Conservation (phyloP, 2,888 invertebrate species). For the Leistus spinibarbis region DNA sequence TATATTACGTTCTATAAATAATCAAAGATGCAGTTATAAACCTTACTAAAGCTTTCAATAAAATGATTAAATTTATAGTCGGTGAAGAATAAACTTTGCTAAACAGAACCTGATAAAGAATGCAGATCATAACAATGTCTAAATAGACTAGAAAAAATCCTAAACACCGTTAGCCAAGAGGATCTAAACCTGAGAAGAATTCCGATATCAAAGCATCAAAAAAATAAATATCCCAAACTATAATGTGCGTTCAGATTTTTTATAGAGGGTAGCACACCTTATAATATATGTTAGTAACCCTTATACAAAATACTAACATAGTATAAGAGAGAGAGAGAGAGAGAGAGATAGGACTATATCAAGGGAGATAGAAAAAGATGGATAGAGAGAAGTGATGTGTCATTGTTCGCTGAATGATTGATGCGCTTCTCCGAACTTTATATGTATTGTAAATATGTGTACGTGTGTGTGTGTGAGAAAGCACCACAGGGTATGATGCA, state of each 20-base stretch:
- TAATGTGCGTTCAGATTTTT: background rate
- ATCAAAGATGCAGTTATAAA: no score
- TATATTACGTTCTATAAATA: no score
- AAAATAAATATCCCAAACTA: background rate
- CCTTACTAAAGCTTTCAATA: no score
- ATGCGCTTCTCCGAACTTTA: background rate
- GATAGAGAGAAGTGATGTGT: background rate
- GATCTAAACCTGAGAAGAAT: background rate
- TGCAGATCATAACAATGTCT: no score
- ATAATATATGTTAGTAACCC: background rate
- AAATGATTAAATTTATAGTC: no score
- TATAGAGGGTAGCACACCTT: background rate
- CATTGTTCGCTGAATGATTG: conserved; percentile 4
- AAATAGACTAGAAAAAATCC: background rate
- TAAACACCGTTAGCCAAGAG: no score
- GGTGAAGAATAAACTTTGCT: no score
- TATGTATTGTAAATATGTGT: background rate
- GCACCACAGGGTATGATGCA: no score
- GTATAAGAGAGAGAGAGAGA: background rate
- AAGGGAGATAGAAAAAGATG: background rate
- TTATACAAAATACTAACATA: background rate
- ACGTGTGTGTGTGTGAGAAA: background rate
- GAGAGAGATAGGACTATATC: background rate
- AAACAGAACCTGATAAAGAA: no score
- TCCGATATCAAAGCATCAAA: background rate